These are phyloP conservation scores for Ruditapes philippinarum DNA, from an alignment of 1,140 invertebrate species.

Conservation along the genomic window DNA sequence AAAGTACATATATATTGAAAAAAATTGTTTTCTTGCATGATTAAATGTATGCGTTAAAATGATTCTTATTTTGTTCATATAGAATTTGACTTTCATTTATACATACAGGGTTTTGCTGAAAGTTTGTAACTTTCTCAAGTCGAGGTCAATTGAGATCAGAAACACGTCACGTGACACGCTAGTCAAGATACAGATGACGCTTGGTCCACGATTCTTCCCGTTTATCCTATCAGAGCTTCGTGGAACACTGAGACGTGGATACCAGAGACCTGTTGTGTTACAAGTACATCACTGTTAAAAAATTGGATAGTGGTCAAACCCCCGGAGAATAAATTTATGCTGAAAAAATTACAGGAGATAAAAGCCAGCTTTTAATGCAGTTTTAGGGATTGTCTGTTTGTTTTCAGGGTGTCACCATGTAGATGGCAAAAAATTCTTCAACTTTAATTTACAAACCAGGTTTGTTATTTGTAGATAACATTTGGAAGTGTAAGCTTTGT, in stretches of 20 bases:
- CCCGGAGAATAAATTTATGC: constrained; percentile 92
- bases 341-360: constrained; percentile 93
- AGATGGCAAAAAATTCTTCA: too few species aligned
- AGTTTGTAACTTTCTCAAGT: constrained; percentile 95
- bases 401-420: too few species aligned
- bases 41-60: too few species aligned
- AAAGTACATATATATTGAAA: too few species aligned
- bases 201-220: constrained; percentile 94
- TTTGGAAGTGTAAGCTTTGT: too few species aligned
- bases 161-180: constrained; percentile 95
- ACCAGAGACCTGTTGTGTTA: constrained; percentile 97
- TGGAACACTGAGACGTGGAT: constrained; percentile 94
- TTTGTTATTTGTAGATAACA: too few species aligned
- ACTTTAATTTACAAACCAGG: too few species aligned
- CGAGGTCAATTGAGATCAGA: constrained; percentile 95
- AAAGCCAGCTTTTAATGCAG: too few species aligned
- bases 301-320: constrained; percentile 91
- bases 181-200: constrained; percentile 94
- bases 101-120: constrained; percentile 94
- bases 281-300: constrained; percentile 94
- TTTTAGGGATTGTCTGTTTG: too few species aligned
- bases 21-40: too few species aligned
- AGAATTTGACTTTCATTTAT: too few species aligned
- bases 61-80: too few species aligned
- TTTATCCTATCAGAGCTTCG: constrained; percentile 94